These are phyloP conservation scores for Neoitamus cyanurus DNA, from an alignment of 2,888 invertebrate species.

Conservation along the genomic window DNA sequence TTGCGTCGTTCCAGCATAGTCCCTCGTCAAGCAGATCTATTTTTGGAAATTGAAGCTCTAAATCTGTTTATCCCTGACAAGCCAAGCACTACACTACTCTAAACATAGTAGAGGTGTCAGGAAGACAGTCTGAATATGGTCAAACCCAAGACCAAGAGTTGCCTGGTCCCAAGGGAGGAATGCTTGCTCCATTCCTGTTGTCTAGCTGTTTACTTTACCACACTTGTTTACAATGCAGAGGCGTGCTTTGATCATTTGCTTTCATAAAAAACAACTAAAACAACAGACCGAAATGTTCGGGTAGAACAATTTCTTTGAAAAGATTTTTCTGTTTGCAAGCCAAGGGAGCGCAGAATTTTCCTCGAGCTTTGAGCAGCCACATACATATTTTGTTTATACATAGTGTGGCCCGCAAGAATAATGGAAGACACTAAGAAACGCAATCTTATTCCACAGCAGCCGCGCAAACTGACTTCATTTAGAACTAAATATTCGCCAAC, in stretches of 20 bases:
- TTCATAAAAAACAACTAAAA: background rate
- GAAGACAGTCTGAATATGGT: background rate
- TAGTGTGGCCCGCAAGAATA: background rate
- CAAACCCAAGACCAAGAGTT: background rate
- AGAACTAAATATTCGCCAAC: too few species aligned
- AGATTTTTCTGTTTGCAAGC: background rate
- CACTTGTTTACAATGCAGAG: background rate
- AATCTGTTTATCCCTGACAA: constrained; percentile 14
- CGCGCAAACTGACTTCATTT: background rate
- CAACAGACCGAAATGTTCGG: background rate
- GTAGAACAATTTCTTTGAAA: background rate
- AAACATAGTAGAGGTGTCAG: background rate
- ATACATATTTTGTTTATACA: background rate
- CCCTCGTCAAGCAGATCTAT: background rate
- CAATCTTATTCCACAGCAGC: background rate
- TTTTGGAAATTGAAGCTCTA: background rate
- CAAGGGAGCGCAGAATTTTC: background rate
- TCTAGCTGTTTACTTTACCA: background rate
- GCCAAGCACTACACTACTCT: background rate
- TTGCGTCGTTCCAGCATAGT: background rate
- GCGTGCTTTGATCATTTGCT: background rate
- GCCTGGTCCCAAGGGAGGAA: background rate
- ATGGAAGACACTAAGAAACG: background rate
- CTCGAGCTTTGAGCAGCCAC: background rate
- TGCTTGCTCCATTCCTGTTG: background rate